Percentiles rank a stretch among this genome's conserved stretches.
Conservation (phyloP, 2,888 invertebrate genomes). For the Drosophila anomalata region DNA sequence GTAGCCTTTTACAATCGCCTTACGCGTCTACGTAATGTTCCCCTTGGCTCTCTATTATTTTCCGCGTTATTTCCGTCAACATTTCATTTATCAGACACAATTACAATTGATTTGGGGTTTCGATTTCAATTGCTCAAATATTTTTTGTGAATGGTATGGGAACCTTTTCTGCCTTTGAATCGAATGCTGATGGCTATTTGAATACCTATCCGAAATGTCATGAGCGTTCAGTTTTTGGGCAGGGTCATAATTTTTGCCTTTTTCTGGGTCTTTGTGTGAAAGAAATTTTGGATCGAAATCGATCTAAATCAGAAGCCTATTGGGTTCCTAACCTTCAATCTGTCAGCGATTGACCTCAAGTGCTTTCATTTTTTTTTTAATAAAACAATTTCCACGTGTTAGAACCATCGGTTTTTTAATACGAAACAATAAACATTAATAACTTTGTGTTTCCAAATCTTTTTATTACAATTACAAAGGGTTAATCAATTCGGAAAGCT, state of each 20-base stretch:
- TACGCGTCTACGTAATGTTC: conserved; percentile 54
- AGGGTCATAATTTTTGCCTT: conserved; percentile 54
- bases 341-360: not conserved
- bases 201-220: conserved; percentile 69
- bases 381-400: conserved; percentile 18
- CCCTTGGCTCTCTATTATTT: conserved; percentile 26
- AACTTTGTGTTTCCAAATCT: conserved; percentile 21
- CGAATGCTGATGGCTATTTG: conserved; percentile 66
- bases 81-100: conserved; percentile 73
- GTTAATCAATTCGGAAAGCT: conserved; percentile 33
- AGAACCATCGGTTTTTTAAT: conserved; percentile 13
- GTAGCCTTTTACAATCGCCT: conserved; percentile 69
- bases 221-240: conserved; percentile 59
- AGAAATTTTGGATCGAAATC: conserved; percentile 28
- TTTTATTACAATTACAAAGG: conserved; percentile 38
- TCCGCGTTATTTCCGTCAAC: conserved; percentile 69
- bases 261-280: conserved; percentile 31
- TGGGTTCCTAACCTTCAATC: conserved; percentile 29
- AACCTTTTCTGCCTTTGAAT: conserved; percentile 24
- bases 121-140: conserved; percentile 62
- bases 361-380: conserved; percentile 3
- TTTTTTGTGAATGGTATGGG: conserved; percentile 59
- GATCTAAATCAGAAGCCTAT: conserved; percentile 25
- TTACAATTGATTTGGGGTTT: conserved; percentile 71
- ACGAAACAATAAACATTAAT: conserved; percentile 8